Evolutionary conservation across 92 coral and sea anemone genomes (phyloP), one percentile per base, ranked within the genome.

Genomic region (Anthopleura xanthogrammica): DNA sequence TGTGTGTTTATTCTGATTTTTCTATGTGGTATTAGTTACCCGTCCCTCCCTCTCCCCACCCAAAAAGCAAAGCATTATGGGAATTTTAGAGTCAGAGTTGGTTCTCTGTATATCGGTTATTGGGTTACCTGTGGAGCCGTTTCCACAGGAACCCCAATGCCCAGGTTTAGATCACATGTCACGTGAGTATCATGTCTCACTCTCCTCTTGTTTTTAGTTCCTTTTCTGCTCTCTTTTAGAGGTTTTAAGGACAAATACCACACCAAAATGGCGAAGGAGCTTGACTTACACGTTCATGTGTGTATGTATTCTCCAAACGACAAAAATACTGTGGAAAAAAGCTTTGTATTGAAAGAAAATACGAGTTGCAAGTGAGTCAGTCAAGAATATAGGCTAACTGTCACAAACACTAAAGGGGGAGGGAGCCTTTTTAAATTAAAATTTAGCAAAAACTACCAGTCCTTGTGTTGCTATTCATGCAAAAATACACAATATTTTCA

Each of bases 221-320:
- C 6, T 29, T 62, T 20, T 22, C 4, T 20, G 20, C 29, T 20
- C 29, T n/a, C 9, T 20, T 8, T 4, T 62, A 19, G 11, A 20
- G 29, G 12, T 62, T 20, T 62, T 62, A 8, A 62, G 12, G 36
- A 20, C 24, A 22, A 22, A 22, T 68, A 68, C 41, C 29, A 1
- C 74, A 0, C 42, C 74, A 81, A 3, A 72, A 83, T 83, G 86
- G 50, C 86, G 17, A 65, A 83, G 23, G 74, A 83, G 73, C 86
- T 83, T 13, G 80, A 83, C 62, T 52, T 84, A 16, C 77, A 84
- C 41, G 81, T 84, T 4, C 87, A 84, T 52, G 82, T 84, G 16
- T 84, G 87, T 52, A 62, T 84, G 87, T 75, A 55, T 56, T 84
- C 81, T 65, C 82, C 82, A 13, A 72, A 11, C 4, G 75, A 77